phyloP scores from a whole-genome alignment of 2,797 vertebrate species.

The Allobates femoralis region DNA sequence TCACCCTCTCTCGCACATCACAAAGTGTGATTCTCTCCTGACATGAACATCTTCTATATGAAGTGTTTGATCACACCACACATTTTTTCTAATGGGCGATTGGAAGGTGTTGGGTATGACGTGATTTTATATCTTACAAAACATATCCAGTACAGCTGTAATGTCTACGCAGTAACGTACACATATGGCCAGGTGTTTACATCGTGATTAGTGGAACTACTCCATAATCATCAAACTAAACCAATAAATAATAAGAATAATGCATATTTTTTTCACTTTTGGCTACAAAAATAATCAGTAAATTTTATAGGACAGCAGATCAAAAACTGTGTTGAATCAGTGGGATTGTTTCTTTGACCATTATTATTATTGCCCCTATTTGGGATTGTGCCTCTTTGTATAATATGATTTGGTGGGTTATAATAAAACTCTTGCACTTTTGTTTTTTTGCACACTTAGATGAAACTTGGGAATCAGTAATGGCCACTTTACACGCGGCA shows the following conservation, averaged over 20 bases:
- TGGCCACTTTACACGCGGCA: too few relatives aligned
- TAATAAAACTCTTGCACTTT: background rate
- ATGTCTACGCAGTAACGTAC: background rate
- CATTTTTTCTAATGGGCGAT: background rate
- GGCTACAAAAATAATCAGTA: background rate
- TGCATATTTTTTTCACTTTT: background rate
- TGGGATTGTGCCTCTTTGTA: background rate
- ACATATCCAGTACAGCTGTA: background rate
- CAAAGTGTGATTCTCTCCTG: conserved; percentile 44
- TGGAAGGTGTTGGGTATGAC: conserved; percentile 40
- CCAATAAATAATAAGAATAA: too few relatives aligned
- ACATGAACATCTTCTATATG: conserved; percentile 58
- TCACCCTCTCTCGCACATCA: conserved; percentile 28
- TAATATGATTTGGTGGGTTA: background rate
- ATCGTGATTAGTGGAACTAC: too few relatives aligned
- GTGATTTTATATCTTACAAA: conserved; percentile 38
- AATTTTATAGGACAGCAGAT: background rate
- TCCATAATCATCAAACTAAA: background rate
- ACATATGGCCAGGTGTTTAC: background rate
- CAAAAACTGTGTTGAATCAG: background rate
- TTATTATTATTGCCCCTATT: background rate
- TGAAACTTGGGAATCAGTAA: too few relatives aligned
- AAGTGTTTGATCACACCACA: conserved; percentile 50
- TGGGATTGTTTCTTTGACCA: background rate
- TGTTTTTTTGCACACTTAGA: background rate